Conservation (phyloP, 2,888 invertebrate species). For the Steinernema scapterisci region DNA sequence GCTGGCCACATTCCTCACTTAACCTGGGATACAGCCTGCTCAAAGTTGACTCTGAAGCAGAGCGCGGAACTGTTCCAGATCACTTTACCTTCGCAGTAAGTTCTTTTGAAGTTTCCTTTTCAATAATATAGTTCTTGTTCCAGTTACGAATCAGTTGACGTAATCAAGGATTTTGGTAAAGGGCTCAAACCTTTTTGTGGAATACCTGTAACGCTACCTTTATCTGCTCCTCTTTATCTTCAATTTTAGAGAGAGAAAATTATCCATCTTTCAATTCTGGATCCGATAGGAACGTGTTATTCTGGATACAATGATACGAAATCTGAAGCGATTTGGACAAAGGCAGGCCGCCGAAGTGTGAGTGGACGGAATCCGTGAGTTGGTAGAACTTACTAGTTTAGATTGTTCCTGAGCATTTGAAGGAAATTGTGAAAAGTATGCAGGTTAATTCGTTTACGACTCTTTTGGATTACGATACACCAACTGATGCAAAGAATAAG, state of each 20-base stretch:
- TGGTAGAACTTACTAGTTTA: not conserved
- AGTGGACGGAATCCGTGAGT: too few relatives aligned
- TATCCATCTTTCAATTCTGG: conserved; percentile 52
- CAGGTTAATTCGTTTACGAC: conserved; percentile 29
- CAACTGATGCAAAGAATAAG: conserved; percentile 31
- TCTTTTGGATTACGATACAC: conserved; percentile 35
- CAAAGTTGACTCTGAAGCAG: conserved; percentile 47
- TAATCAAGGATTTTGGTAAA: conserved; percentile 29
- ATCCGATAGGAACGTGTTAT: conserved; percentile 54
- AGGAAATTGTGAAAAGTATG: not conserved
- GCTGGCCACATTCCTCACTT: conserved; percentile 63
- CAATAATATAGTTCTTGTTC: conserved; percentile 34
- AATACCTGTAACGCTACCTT: conserved; percentile 14
- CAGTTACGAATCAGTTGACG: conserved; percentile 38
- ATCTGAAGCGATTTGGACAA: conserved; percentile 57
- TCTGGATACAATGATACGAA: conserved; percentile 56
- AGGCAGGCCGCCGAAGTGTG: conserved; percentile 49
- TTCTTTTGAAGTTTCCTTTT: not conserved
- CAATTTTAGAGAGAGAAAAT: conserved; percentile 38
- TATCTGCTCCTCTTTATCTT: not conserved
- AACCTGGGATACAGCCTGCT: conserved; percentile 57
- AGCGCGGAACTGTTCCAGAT: conserved; percentile 55
- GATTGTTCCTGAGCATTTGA: conserved; percentile 8
- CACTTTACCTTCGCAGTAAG: conserved; percentile 49
- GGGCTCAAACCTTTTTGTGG: conserved; percentile 34